Conservation (phyloP, 2,113 vertebrate genomes). For the Promerops cafer region DNA sequence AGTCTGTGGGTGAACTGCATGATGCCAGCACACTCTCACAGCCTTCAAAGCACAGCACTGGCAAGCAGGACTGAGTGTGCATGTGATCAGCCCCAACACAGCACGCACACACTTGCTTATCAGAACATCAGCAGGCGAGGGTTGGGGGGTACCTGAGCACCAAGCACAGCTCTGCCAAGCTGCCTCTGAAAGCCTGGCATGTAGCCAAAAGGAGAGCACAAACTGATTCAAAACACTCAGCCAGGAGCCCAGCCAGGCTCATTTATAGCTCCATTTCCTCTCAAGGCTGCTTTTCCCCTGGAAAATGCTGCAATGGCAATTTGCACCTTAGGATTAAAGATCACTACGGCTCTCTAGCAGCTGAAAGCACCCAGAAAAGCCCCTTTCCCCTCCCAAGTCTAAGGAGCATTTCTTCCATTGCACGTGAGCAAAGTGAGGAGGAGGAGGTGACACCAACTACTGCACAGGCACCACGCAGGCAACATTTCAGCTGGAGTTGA, state of each 20-base stretch:
- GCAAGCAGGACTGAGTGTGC: not conserved
- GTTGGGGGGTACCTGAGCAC: not conserved
- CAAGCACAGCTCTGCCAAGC: not conserved
- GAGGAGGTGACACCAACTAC: not conserved
- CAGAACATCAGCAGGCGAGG: not conserved
- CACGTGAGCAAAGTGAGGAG: fast-evolving
- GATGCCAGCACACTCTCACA: not conserved
- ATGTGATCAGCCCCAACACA: not conserved
- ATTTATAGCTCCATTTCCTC: slow-evolving; percentile 19
- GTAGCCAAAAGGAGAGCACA: not conserved
- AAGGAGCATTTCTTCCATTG: not conserved
- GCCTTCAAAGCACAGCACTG: not conserved
- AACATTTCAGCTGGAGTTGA: not conserved
- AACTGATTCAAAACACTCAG: not conserved
- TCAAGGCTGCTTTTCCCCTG: not conserved
- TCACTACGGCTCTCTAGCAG: not conserved
- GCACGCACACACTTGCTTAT: not conserved
- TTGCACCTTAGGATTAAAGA: slow-evolving; percentile 36
- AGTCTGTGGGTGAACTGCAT: not conserved
- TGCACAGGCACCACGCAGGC: not conserved
- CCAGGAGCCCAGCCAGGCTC: slow-evolving; percentile 18
- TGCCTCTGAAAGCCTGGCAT: not conserved
- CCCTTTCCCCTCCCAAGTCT: not conserved
- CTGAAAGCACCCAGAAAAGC: not conserved
- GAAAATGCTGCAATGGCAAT: not conserved